phyloP scores from a whole-genome alignment of 2,888 invertebrate species.

The Dioctria rufipes region DNA sequence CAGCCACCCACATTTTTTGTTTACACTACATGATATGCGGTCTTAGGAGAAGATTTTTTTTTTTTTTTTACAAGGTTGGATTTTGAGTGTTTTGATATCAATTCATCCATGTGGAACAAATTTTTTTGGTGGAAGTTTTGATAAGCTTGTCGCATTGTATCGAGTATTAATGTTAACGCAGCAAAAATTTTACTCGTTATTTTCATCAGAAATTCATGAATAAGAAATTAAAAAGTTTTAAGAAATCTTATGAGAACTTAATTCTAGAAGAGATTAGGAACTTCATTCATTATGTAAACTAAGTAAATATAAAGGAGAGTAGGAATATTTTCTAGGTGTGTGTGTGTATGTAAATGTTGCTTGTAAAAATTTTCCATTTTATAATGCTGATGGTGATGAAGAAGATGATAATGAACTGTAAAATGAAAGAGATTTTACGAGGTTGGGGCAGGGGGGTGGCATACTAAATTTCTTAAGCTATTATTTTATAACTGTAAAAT shows the following conservation, averaged over 20 bases:
- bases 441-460: too few relatives aligned
- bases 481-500: too few relatives aligned
- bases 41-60: neutral
- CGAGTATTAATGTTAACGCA: conserved; percentile 25
- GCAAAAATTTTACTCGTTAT: neutral
- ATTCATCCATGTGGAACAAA: conserved; percentile 33
- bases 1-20: conserved; percentile 19
- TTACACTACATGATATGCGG: conserved; percentile 24
- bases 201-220: neutral
- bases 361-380: too few relatives aligned
- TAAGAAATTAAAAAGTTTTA: neutral
- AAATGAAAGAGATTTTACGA: too few relatives aligned
- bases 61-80: conserved; percentile 1
- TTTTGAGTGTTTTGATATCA: conserved; percentile 37
- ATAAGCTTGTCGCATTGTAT: conserved; percentile 43
- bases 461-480: too few relatives aligned
- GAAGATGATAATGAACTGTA: too few relatives aligned
- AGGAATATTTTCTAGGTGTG: too few relatives aligned
- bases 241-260: neutral
- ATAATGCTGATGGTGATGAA: too few relatives aligned
- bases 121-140: conserved; percentile 44
- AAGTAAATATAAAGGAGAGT: too few relatives aligned
- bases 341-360: too few relatives aligned
- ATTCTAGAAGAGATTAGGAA: too few relatives aligned
- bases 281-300: too few relatives aligned